Evolutionary conservation across 2,797 vertebrate species (phyloP), one percentile per base, ranked within the genome.

Genomic region (Borostomias antarcticus): DNA sequence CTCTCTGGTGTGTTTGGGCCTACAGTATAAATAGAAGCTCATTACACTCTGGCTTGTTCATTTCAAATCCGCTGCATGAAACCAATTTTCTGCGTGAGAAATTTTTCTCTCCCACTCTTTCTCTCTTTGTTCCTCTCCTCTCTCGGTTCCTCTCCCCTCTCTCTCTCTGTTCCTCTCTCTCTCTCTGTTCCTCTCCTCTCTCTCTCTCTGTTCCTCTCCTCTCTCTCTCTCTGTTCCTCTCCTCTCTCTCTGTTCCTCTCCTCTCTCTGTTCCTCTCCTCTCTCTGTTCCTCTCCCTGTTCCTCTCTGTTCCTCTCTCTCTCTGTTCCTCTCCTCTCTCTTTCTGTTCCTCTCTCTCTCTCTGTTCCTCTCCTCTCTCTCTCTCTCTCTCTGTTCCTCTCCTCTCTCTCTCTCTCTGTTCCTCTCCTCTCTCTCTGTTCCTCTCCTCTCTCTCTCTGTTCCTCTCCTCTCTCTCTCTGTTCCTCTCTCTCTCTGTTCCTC

Each of bases 31-130:
- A 57, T 26, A 65, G 74, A 59, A 58, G 52, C 65, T 72, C 65
- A 77, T 79, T 62, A 73, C 62, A 62, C 26, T 74, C 63, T 70
- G 67, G 26, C 47, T 73, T 76, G 58, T 77, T 82, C 9, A 21
- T 68, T 77, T 72, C 58, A 69, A 79, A 79, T 62, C 62, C 11
- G n/a, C 54, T 64, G 60, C 33, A 35, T 62, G 67, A 53, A 75
- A 65, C 57, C 45, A 17, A 72, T 83, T 84, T 77, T 71, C 75
- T 68, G 35, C 30, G 4, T 28, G 5, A 4, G 57, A 69, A 21
- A 35, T 45, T 58, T 58, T 53, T 69, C 65, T 57, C 50, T 72
- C 45, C 0, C 1, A 2, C 28, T 48, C 15, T 23, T 7, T 17
- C 13, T n/a, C 43, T 58, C 21, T 21, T 19, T n/a, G 3, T 23